These are phyloP conservation scores for Arvicanthis niloticus DNA, from an alignment of 2,113 vertebrate species.

Conservation along the genomic window DNA sequence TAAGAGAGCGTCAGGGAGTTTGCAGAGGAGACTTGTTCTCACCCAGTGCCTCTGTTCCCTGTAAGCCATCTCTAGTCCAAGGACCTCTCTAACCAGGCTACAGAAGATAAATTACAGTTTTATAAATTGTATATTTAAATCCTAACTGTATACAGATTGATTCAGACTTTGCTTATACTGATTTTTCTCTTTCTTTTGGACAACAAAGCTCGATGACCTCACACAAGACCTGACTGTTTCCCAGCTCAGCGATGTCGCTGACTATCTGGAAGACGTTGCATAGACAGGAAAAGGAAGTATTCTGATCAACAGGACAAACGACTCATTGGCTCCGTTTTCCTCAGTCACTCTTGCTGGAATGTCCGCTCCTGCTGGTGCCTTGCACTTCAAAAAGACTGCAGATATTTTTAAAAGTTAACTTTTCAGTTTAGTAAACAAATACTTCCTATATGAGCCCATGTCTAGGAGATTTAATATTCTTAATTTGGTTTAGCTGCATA, in stretches of 20 bases:
- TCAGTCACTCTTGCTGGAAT: slow-evolving; percentile 82
- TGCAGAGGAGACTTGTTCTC: not conserved
- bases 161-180: not conserved
- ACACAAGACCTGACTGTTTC: slow-evolving; percentile 94
- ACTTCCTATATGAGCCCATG: slow-evolving; percentile 61
- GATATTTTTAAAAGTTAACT: slow-evolving; percentile 77
- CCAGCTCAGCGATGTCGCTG: slow-evolving; percentile 91
- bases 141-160: rapidly evolving
- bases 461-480: slow-evolving; percentile 58
- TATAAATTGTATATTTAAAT: not conserved
- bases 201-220: slow-evolving; percentile 87
- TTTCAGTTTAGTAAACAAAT: slow-evolving; percentile 76
- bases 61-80: not conserved
- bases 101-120: not conserved
- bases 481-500: slow-evolving; percentile 59
- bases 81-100: not conserved
- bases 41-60: no score
- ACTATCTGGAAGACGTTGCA: slow-evolving; percentile 95
- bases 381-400: slow-evolving; percentile 83
- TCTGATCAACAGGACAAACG: slow-evolving; percentile 40
- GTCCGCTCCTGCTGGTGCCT: slow-evolving; percentile 85
- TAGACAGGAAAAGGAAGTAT: slow-evolving; percentile 80
- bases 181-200: slow-evolving; percentile 7
- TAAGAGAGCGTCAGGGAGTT: not conserved
- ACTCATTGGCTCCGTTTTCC: slow-evolving; percentile 48